Conservation (phyloP, 2,888 invertebrate genomes). For the Rhyacophila evoluta region DNA sequence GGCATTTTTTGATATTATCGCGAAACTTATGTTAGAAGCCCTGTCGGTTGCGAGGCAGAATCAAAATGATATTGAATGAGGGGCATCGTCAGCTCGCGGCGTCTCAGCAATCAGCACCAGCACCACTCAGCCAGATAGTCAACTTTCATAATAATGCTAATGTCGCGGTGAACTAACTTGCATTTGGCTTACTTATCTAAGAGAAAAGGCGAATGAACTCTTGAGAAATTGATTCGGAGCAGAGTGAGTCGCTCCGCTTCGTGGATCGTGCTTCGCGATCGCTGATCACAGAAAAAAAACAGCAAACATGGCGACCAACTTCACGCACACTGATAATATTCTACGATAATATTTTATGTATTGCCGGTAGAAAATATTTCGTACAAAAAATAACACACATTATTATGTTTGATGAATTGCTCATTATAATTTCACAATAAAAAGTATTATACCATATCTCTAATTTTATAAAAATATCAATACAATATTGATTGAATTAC, state of each 20-base stretch:
- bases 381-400: background rate
- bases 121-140: constrained; percentile 32
- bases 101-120: background rate
- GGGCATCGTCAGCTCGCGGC: background rate
- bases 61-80: background rate
- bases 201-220: constrained; percentile 54
- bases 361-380: background rate
- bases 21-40: background rate
- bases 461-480: too few species aligned
- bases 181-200: constrained; percentile 54
- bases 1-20: too few species aligned
- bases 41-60: background rate
- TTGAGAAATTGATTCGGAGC: constrained; percentile 39
- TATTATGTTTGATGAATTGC: background rate
- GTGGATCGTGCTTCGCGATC: constrained; percentile 8
- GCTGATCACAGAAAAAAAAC: background rate
- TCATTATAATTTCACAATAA: too few species aligned
- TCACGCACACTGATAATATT: background rate
- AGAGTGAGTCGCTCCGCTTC: constrained; percentile 8
- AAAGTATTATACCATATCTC: too few species aligned
- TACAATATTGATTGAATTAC: too few species aligned
- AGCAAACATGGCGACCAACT: background rate
- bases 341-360: background rate
- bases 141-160: constrained; percentile 55
- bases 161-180: constrained; percentile 48